Conservation (phyloP, 2,797 vertebrate species). For the Telmatherina bonti region DNA sequence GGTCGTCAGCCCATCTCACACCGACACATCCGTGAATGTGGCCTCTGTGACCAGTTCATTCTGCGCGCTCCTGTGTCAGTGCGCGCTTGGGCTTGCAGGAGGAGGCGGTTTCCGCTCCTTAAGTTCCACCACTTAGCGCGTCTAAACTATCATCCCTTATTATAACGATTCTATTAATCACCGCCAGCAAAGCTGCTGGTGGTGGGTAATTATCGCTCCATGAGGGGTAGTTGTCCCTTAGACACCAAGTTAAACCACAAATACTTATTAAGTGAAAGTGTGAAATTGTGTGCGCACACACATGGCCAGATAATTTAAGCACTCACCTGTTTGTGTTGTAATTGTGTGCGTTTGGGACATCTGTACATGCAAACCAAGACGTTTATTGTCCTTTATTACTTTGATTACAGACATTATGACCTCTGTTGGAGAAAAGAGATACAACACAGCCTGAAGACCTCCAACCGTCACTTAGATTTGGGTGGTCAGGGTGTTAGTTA, state of each 20-base stretch:
- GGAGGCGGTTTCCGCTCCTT: slow-evolving; percentile 72
- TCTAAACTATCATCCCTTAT: slow-evolving; percentile 44
- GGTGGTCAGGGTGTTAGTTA: slow-evolving; percentile 60
- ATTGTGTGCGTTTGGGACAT: slow-evolving; percentile 2
- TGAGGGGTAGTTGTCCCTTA: slow-evolving; percentile 39
- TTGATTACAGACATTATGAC: slow-evolving; percentile 70
- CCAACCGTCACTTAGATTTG: slow-evolving; percentile 56
- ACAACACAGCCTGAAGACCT: slow-evolving; percentile 58
- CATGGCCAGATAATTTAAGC: neutral
- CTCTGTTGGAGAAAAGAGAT: slow-evolving; percentile 67
- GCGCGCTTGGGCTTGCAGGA: slow-evolving; percentile 73
- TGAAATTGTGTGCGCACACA: neutral
- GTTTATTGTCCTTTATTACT: slow-evolving; percentile 48
- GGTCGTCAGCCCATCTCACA: slow-evolving; percentile 46
- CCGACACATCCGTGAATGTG: slow-evolving; percentile 37
- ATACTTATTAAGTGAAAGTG: neutral
- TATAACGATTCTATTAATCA: slow-evolving; percentile 47
- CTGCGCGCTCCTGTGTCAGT: slow-evolving; percentile 50
- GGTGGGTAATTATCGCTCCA: slow-evolving; percentile 26
- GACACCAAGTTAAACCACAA: slow-evolving; percentile 18
- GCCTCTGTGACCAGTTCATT: slow-evolving; percentile 4
- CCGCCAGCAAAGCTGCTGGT: slow-evolving; percentile 38
- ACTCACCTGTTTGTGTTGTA: slow-evolving; percentile 14
- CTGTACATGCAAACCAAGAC: slow-evolving; percentile 23
- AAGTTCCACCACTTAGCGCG: slow-evolving; percentile 45